Evolutionary conservation across 2,113 vertebrate genomes (phyloP).

Genomic region (Callipepla squamata): DNA sequence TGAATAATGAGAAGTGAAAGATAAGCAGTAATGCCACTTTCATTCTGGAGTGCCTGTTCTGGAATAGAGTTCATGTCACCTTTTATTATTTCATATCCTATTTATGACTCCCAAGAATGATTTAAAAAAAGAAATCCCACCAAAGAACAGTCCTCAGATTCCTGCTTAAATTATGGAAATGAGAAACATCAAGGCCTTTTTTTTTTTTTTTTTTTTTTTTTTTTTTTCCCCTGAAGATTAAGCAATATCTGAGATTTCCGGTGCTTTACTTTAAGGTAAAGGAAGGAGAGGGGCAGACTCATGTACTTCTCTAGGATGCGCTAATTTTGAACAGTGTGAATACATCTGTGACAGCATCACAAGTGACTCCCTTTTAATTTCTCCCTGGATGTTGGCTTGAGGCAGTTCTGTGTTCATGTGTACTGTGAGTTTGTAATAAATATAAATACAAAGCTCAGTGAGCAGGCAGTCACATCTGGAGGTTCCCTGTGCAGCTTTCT

Average conservation of each 20-base stretch:
- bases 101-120: conserved; percentile 21
- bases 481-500: neutral
- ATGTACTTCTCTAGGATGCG: neutral
- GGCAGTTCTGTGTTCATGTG: neutral
- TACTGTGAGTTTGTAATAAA: neutral
- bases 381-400: neutral
- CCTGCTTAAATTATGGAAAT: conserved; percentile 57
- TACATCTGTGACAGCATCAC: neutral
- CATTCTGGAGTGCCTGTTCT: conserved; percentile 35
- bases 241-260: neutral
- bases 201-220: neutral
- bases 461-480: neutral
- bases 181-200: conserved; percentile 8
- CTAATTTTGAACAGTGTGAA: neutral
- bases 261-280: neutral
- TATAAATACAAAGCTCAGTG: neutral
- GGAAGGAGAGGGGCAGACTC: neutral
- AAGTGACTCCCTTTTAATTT: neutral
- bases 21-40: conserved; percentile 67
- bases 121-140: conserved; percentile 2
- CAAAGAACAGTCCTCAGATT: conserved; percentile 38
- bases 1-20: conserved; percentile 67
- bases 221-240: neutral
- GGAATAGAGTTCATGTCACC: conserved; percentile 42
- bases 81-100: conserved; percentile 41